Evolutionary conservation across 2,888 invertebrate species (phyloP).

Genomic region (Vanessa cardui): DNA sequence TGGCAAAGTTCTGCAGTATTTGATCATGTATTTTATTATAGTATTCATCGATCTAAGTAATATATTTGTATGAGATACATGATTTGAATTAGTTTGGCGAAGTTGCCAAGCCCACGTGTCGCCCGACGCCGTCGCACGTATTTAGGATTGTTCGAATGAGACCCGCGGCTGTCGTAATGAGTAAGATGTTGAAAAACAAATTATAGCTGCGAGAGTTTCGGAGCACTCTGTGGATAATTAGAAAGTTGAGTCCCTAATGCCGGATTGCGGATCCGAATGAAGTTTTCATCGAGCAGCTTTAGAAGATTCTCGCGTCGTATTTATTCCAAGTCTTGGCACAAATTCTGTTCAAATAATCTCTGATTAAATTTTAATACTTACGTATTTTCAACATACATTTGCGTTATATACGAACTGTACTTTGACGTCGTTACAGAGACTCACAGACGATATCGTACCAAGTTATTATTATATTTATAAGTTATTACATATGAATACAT

Average conservation of each 20-base stretch:
- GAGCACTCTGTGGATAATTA: conserved; percentile 23
- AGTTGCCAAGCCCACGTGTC: conserved; percentile 22
- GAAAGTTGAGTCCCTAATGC: conserved; percentile 32
- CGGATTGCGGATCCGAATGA: conserved; percentile 24
- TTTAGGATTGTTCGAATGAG: conserved; percentile 24
- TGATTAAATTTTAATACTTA: conserved; percentile 23
- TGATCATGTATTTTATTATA: too few relatives aligned
- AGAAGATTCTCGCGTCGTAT: conserved; percentile 23
- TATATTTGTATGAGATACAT: background rate
- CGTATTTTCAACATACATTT: background rate
- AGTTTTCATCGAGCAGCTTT: conserved; percentile 29
- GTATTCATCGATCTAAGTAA: background rate
- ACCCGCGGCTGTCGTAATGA: conserved; percentile 18
- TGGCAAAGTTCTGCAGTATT: too few relatives aligned
- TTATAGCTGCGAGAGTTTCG: conserved; percentile 14
- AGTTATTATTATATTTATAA: too few relatives aligned
- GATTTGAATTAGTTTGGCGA: background rate
- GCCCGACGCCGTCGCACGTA: conserved; percentile 5
- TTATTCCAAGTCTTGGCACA: conserved; percentile 25
- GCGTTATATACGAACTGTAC: background rate
- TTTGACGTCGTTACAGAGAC: too few relatives aligned
- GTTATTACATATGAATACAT: too few relatives aligned
- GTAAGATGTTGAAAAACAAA: conserved; percentile 26
- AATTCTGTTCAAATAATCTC: conserved; percentile 24
- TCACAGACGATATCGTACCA: too few relatives aligned